Evolutionary conservation across 2,888 invertebrate genomes (phyloP).

Genomic region (Baccha elongata): DNA sequence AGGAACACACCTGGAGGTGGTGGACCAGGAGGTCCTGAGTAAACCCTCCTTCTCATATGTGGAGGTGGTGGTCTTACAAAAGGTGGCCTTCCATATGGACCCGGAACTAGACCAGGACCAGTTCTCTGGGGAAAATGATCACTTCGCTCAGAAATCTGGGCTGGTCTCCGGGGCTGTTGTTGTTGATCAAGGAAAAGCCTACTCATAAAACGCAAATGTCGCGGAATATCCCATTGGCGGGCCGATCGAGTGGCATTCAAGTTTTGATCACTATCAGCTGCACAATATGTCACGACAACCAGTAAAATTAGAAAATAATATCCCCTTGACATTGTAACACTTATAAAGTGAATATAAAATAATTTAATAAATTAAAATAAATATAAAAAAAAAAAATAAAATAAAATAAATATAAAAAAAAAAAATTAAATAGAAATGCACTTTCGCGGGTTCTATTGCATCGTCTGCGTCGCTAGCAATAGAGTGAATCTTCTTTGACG

Average conservation of each 20-base stretch:
- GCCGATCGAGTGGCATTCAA: conserved; percentile 35
- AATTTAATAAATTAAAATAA: background rate
- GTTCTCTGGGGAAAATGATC: conserved; percentile 74
- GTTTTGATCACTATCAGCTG: conserved; percentile 45
- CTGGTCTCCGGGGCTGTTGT: conserved; percentile 44
- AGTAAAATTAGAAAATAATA: conserved; percentile 43
- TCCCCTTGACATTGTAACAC: conserved; percentile 32
- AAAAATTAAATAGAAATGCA: conserved; percentile 37
- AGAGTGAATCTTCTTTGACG: conserved; percentile 66
- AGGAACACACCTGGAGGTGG: conserved; percentile 66
- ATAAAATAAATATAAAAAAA: background rate
- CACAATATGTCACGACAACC: conserved; percentile 16
- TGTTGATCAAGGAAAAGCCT: conserved; percentile 51
- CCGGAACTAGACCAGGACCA: conserved; percentile 42
- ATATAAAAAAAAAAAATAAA: background rate
- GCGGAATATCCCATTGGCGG: conserved; percentile 60
- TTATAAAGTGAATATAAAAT: background rate
- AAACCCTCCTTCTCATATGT: conserved; percentile 55
- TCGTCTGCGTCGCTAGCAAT: conserved; percentile 1
- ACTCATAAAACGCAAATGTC: conserved; percentile 54
- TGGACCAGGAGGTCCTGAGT: conserved; percentile 51
- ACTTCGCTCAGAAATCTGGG: conserved; percentile 75
- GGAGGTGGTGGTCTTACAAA: conserved; percentile 62
- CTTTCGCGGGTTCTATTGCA: conserved; percentile 40
- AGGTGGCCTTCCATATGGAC: conserved; percentile 45